Conservation (phyloP, 2,797 vertebrate genomes). For the Myiothlypis coronata region DNA sequence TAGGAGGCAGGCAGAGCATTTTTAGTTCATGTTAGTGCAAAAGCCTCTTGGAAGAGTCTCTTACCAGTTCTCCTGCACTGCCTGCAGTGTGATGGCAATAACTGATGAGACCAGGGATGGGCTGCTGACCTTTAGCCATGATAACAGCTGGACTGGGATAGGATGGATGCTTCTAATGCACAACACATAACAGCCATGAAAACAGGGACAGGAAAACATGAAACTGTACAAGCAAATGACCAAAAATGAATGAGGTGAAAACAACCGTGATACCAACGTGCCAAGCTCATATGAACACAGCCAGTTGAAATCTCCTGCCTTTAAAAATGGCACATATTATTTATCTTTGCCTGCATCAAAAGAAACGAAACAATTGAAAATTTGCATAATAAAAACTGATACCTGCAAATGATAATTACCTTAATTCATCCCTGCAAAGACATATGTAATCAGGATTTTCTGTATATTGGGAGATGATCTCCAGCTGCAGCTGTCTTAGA, state of each 20-base stretch:
- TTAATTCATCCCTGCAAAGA: constrained; percentile 50
- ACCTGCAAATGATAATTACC: constrained; percentile 29
- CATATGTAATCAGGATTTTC: constrained; percentile 49
- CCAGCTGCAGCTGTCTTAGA: constrained; percentile 56
- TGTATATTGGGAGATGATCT: constrained; percentile 35
- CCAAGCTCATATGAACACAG: constrained; percentile 49
- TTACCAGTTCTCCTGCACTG: constrained; percentile 89
- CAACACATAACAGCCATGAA: constrained; percentile 82
- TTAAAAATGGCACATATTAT: background rate
- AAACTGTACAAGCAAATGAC: constrained; percentile 73
- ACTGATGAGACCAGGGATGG: constrained; percentile 81
- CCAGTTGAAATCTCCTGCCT: constrained; percentile 49
- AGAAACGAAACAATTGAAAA: background rate
- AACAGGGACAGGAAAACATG: constrained; percentile 72
- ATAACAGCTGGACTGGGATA: constrained; percentile 79
- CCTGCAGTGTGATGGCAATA: constrained; percentile 86
- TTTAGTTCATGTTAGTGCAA: constrained; percentile 65
- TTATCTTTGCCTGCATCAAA: background rate
- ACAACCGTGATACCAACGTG: constrained; percentile 62
- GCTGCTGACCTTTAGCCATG: constrained; percentile 81
- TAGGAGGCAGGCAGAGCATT: constrained; percentile 53
- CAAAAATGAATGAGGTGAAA: constrained; percentile 62
- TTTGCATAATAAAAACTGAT: constrained; percentile 29
- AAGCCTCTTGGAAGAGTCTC: constrained; percentile 71
- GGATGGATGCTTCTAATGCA: constrained; percentile 83